Evolutionary conservation across 2,797 vertebrate species (phyloP).

Genomic region (Momotus momota): DNA sequence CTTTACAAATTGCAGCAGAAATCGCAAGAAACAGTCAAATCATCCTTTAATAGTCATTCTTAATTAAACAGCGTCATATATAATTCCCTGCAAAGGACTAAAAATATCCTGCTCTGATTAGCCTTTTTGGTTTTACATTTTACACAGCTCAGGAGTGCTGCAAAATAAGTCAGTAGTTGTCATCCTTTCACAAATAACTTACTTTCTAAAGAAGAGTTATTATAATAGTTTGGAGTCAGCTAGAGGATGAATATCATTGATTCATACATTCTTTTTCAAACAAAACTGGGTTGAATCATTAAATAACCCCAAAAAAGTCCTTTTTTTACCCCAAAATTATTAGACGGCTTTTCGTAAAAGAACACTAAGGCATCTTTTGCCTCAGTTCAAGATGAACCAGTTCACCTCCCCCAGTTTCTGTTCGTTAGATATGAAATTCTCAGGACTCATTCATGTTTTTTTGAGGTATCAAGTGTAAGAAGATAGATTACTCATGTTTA

Average conservation of each 20-base stretch:
- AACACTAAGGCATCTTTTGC: neutral
- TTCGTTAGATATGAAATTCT: neutral
- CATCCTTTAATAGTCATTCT: neutral
- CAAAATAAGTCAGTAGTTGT: neutral
- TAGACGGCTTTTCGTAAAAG: neutral
- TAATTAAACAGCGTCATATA: neutral
- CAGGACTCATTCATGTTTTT: neutral
- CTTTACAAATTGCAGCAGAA: slow-evolving; percentile 4
- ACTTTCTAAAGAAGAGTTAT: neutral
- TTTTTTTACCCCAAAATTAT: neutral
- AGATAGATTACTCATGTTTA: neutral
- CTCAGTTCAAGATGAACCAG: neutral
- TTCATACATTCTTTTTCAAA: neutral
- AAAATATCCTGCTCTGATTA: slow-evolving; percentile 3
- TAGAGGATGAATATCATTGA: neutral
- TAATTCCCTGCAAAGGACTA: neutral
- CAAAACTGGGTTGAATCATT: neutral
- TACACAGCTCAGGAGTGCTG: neutral
- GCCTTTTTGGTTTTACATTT: neutral
- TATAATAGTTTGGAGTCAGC: neutral
- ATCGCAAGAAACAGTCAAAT: neutral
- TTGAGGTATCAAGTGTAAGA: neutral
- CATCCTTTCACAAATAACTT: neutral
- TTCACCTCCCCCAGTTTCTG: neutral
- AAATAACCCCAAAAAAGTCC: neutral